Conservation (phyloP, 2,113 vertebrate genomes). For the Pollimyrus isidori region DNA sequence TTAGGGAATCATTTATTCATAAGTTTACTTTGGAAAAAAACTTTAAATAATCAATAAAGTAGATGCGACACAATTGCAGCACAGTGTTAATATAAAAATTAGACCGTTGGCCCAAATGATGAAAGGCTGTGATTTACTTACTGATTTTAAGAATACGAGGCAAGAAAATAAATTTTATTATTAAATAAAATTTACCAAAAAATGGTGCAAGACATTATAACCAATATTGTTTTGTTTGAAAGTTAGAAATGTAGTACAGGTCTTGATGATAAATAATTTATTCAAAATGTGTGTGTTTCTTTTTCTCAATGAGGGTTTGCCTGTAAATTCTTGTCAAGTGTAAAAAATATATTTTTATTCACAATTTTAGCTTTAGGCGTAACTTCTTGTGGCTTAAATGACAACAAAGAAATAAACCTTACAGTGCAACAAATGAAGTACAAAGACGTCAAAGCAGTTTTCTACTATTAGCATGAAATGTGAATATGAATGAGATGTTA, state of each 20-base stretch:
- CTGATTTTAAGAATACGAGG: conserved; percentile 45
- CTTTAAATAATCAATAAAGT: conserved; percentile 23
- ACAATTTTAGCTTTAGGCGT: neutral
- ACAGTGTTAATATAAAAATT: conserved; percentile 46
- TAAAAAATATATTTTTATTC: conserved; percentile 1
- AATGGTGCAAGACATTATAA: neutral
- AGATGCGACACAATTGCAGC: conserved; percentile 58
- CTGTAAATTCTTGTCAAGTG: neutral
- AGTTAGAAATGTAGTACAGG: neutral
- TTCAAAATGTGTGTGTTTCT: neutral
- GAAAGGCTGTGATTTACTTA: conserved; percentile 70
- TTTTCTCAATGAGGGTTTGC: neutral
- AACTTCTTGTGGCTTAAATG: neutral
- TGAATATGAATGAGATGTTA: neutral
- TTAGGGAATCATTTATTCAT: conserved; percentile 46
- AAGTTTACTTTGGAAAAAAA: conserved; percentile 8
- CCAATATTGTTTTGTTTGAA: neutral
- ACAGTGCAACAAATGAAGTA: neutral
- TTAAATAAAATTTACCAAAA: neutral
- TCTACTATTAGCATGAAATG: neutral
- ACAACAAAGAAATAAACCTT: neutral
- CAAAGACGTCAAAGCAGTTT: neutral
- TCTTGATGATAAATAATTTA: neutral
- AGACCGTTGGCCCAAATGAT: conserved; percentile 85
- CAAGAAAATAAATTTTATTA: neutral